Conservation (phyloP, 30 jellyfish, hydroid and myxozoan species). For the Turritopsis dohrnii region DNA sequence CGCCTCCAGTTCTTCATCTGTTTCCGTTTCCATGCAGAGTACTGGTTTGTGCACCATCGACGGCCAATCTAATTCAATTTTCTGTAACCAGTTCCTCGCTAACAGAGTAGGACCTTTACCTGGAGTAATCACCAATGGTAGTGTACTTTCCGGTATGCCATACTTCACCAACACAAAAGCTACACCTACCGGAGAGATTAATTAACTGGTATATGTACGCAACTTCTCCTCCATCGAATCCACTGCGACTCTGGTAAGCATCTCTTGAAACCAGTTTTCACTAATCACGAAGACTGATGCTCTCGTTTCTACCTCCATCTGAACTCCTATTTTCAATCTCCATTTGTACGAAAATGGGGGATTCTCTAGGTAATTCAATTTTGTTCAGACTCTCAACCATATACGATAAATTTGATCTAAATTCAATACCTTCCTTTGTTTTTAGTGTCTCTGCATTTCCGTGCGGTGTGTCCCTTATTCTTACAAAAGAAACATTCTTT, state of each 20-base stretch:
- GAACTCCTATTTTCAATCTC: slow-evolving; percentile 15
- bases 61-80: too few relatives aligned
- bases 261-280: neutral
- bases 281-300: slow-evolving; percentile 35
- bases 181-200: slow-evolving; percentile 31
- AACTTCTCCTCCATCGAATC: neutral
- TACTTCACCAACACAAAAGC: slow-evolving; percentile 20
- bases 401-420: too few relatives aligned
- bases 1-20: neutral
- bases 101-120: slow-evolving; percentile 22
- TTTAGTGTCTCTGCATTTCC: neutral
- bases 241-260: neutral
- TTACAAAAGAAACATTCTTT: slow-evolving; percentile 16
- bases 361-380: slow-evolving; percentile 16
- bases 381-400: slow-evolving; percentile 15
- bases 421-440: neutral
- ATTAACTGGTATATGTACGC: slow-evolving; percentile 27
- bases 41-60: neutral
- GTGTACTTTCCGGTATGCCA: too few relatives aligned
- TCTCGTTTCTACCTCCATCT: slow-evolving; percentile 37
- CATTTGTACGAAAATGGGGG: slow-evolving; percentile 28
- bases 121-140: slow-evolving; percentile 32
- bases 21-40: neutral
- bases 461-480: slow-evolving; percentile 19
- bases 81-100: slow-evolving; percentile 33